These are phyloP conservation scores for Polietes domitor DNA, from an alignment of 2,888 invertebrate species.

Conservation along the genomic window DNA sequence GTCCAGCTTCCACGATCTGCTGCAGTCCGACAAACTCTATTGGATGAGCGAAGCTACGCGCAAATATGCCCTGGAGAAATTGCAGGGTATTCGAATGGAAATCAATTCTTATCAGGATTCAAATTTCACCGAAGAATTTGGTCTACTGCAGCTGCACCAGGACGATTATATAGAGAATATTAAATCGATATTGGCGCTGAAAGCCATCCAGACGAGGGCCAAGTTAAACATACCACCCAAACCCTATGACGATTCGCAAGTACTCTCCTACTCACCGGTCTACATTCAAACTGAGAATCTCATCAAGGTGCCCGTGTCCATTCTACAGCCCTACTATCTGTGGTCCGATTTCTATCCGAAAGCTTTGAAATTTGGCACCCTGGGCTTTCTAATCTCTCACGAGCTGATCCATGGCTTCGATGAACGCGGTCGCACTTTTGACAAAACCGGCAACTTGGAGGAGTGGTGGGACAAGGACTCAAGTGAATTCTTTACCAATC, in stretches of 20 bases:
- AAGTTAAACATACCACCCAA: conserved; percentile 69
- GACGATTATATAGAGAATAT: conserved; percentile 56
- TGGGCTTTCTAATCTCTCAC: conserved; percentile 74
- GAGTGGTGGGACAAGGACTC: conserved; percentile 76
- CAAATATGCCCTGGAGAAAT: too few species aligned
- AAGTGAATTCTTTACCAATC: conserved; percentile 66
- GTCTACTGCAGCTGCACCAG: too few species aligned
- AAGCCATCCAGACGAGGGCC: background rate
- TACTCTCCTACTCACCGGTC: conserved; percentile 72
- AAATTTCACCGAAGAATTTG: too few species aligned
- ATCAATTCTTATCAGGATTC: too few species aligned
- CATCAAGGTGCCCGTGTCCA: conserved; percentile 73
- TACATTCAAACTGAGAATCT: conserved; percentile 73
- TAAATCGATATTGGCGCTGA: conserved; percentile 28
- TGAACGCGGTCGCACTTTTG: conserved; percentile 73
- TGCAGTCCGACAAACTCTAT: too few species aligned
- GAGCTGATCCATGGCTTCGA: conserved; percentile 77
- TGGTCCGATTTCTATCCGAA: conserved; percentile 73
- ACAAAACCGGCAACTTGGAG: conserved; percentile 70
- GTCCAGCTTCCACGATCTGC: too few species aligned
- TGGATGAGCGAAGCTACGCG: too few species aligned
- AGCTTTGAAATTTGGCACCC: conserved; percentile 73
- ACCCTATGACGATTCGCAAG: conserved; percentile 67
- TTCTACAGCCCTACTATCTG: conserved; percentile 74
- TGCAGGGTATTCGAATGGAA: too few species aligned